Base-by-base conservation (phyloP, 30 jellyfish, hydroid and myxozoan genomes). In the Hydra vulgaris region DNA sequence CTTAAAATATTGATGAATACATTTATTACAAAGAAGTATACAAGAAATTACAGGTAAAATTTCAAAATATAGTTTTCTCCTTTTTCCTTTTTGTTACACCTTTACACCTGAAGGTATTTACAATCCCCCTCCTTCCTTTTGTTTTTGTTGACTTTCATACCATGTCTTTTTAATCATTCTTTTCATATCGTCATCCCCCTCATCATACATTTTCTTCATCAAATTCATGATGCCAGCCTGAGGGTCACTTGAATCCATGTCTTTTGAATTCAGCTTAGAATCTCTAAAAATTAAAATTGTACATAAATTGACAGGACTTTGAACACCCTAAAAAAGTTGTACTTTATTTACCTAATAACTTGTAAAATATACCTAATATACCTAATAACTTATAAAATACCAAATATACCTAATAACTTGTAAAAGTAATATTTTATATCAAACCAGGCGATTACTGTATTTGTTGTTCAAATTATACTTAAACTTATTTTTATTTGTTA, bases 171-270 rank as follows among this genome's bases (percentile, higher is more conserved):
- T 84, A 24, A 93, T 87, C 26, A 92, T 93, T 56, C 96, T 87
- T 76, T 93, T 93, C 99, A 93, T 93, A 53, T 93, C 99, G 54
- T 93, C 99, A 75, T 93, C 99, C 0, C 99, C 99, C 68, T 88
- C 96, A 25, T 93, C 96, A 66, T 93, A 93, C 96, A 93, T 93
- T 82, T 93, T 96, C 69, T 93, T 87, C 99, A 93, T 93, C 95
- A 93, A 80, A n/a, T 76, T 82, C 99, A 93, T 93, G 18, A 93
- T 93, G 40, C 96, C 83, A 53, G 96, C 82, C 18, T 88, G 75
- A 15, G 99, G 99, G 68, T 93, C 96, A 55, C 54, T 78, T 20
- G 26, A 24, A 27, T 56, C 79, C 25, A 21, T 53, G 78, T 54
- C 83, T 54, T 75, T 75, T 18, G 69, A 19, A 53, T 75, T 73